These are phyloP conservation scores for Saccostrea glomerata DNA, from an alignment of 1,140 invertebrate species.

Conservation along the genomic window DNA sequence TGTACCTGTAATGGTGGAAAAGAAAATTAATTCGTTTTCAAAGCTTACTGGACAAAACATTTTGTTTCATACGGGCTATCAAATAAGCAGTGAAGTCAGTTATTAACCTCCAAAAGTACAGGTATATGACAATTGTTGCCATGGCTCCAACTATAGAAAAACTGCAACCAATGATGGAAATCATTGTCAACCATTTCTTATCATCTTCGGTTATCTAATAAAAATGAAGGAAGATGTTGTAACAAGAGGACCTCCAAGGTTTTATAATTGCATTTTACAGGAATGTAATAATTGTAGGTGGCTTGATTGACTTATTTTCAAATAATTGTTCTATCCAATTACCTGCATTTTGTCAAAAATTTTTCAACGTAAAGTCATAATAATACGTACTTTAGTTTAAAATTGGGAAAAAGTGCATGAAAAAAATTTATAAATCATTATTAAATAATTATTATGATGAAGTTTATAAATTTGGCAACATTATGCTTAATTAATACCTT, in stretches of 20 bases:
- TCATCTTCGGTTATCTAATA: background rate
- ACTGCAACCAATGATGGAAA: constrained; percentile 43
- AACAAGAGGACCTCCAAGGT: background rate
- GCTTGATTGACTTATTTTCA: no score
- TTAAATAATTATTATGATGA: no score
- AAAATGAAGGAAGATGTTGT: background rate
- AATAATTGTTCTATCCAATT: no score
- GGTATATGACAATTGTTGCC: constrained; percentile 39
- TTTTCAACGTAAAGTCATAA: no score
- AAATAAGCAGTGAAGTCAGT: background rate
- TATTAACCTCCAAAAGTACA: constrained; percentile 49
- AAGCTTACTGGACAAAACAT: background rate
- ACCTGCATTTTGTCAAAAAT: no score
- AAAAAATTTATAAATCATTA: no score
- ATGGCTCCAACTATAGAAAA: constrained; percentile 35
- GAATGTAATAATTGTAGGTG: no score
- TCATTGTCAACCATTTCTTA: background rate
- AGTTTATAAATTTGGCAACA: no score
- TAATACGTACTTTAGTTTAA: no score
- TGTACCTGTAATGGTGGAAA: background rate
- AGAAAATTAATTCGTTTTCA: background rate
- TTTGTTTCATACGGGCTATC: background rate
- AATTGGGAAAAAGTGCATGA: no score
- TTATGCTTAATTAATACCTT: no score
- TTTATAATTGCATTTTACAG: background rate